These are phyloP conservation scores for Netelia fuscicornis DNA, from an alignment of 2,888 invertebrate species.

Conservation along the genomic window DNA sequence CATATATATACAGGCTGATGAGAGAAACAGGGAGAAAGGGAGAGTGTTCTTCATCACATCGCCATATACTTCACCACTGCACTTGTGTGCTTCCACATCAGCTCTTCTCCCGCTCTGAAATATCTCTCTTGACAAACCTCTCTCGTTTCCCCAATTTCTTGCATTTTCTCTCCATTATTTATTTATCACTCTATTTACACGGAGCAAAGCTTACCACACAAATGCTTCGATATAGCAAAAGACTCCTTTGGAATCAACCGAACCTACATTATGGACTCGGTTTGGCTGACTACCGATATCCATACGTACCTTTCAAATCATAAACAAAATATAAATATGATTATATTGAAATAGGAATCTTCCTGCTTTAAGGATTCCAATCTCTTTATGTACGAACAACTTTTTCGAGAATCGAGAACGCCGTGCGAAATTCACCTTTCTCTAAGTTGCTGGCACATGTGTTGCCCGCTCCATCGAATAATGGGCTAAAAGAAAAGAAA, in stretches of 20 bases:
- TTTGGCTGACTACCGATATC: not conserved
- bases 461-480: too few species aligned
- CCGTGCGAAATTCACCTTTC: too few species aligned
- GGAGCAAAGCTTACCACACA: slow-evolving; percentile 2
- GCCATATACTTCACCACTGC: slow-evolving; percentile 67
- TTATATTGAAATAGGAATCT: not conserved
- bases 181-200: slow-evolving; percentile 39
- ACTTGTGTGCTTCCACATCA: slow-evolving; percentile 44
- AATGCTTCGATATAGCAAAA: not conserved
- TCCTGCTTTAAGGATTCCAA: too few species aligned
- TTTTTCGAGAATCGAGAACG: too few species aligned
- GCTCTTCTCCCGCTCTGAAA: not conserved
- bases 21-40: slow-evolving; percentile 13
- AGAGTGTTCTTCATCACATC: slow-evolving; percentile 32
- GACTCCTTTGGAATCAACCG: not conserved
- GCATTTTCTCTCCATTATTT: slow-evolving; percentile 29
- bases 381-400: too few species aligned
- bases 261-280: not conserved
- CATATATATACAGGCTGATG: not conserved
- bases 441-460: too few species aligned
- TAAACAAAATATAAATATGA: not conserved
- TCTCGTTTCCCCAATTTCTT: slow-evolving; percentile 40
- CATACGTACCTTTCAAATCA: not conserved
- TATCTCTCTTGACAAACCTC: slow-evolving; percentile 13
- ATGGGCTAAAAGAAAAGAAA: too few species aligned